Evolutionary conservation across 2,888 invertebrate species (phyloP).

Genomic region (Agelastica alni): DNA sequence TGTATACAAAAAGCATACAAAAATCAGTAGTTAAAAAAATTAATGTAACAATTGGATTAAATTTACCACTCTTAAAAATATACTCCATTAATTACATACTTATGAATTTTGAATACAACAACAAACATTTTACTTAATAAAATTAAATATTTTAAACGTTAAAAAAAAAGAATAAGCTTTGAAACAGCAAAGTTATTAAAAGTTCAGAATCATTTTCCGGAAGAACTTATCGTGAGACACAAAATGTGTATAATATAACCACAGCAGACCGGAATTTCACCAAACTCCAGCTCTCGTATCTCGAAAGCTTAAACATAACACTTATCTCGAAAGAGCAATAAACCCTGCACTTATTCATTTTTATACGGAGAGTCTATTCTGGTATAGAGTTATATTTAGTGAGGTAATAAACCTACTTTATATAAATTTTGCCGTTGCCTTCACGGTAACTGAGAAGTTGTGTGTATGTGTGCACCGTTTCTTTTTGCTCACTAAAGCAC

Average conservation of each 20-base stretch:
- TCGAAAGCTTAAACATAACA: slow-evolving; percentile 22
- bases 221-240: background rate
- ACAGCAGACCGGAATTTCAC: slow-evolving; percentile 8
- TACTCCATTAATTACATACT: too few relatives aligned
- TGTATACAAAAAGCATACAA: too few relatives aligned
- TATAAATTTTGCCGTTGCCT: slow-evolving; percentile 22
- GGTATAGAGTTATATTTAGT: slow-evolving; percentile 27
- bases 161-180: too few relatives aligned
- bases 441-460: slow-evolving; percentile 14
- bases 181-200: background rate
- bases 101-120: too few relatives aligned
- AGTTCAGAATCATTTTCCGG: background rate
- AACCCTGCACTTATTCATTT: slow-evolving; percentile 26
- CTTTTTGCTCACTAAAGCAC: slow-evolving; percentile 12
- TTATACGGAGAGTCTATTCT: slow-evolving; percentile 25
- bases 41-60: too few relatives aligned
- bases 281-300: slow-evolving; percentile 10
- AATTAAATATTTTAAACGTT: too few relatives aligned
- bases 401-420: slow-evolving; percentile 23
- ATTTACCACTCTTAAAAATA: too few relatives aligned
- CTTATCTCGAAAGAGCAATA: slow-evolving; percentile 28
- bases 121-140: too few relatives aligned
- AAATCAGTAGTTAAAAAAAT: too few relatives aligned
- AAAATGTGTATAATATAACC: slow-evolving; percentile 16
- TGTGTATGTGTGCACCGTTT: slow-evolving; percentile 2